A percentile compares a stretch with the other conserved stretches of the same genome.
Evolutionary conservation across 2,888 invertebrate species (phyloP).

Genomic region (Oithona nana): DNA sequence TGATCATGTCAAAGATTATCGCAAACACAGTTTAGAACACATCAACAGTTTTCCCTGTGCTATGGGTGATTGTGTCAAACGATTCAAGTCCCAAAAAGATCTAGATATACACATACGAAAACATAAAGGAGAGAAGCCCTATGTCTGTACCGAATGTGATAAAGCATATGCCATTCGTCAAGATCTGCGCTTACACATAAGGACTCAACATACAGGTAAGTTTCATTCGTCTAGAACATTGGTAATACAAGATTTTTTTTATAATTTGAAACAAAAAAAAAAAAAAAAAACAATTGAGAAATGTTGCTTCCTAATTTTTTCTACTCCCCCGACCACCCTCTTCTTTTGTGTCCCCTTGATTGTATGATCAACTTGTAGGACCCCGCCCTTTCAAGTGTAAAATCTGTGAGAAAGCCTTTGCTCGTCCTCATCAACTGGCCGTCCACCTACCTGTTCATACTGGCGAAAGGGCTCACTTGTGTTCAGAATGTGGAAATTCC

Average conservation of each 20-base stretch:
- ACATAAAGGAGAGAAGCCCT: constrained; percentile 7
- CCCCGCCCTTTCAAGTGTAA: constrained; percentile 19
- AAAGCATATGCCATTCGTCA: neutral
- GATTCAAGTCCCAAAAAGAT: neutral
- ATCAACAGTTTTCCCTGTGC: neutral
- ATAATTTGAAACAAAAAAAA: too few relatives aligned
- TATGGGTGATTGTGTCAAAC: neutral
- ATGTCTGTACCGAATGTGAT: neutral
- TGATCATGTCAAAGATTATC: neutral
- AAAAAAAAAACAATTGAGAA: too few relatives aligned
- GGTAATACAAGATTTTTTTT: too few relatives aligned
- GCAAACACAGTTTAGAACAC: neutral
- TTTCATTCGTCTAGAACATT: too few relatives aligned
- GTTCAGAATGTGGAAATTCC: constrained; percentile 4
- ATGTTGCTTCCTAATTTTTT: too few relatives aligned
- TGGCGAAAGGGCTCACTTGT: constrained; percentile 8
- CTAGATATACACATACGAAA: constrained; percentile 6
- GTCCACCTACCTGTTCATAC: constrained; percentile 21
- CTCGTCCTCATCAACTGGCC: constrained; percentile 18
- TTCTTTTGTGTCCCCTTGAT: neutral
- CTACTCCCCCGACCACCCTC: too few relatives aligned
- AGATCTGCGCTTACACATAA: neutral
- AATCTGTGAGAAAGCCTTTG: constrained; percentile 20
- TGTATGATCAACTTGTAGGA: constrained; percentile 10
- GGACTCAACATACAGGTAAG: neutral